A percentile compares a stretch with the other conserved stretches of the same genome.
Evolutionary conservation across 2,888 invertebrate species (phyloP).

Genomic region (Ctena decussata): DNA sequence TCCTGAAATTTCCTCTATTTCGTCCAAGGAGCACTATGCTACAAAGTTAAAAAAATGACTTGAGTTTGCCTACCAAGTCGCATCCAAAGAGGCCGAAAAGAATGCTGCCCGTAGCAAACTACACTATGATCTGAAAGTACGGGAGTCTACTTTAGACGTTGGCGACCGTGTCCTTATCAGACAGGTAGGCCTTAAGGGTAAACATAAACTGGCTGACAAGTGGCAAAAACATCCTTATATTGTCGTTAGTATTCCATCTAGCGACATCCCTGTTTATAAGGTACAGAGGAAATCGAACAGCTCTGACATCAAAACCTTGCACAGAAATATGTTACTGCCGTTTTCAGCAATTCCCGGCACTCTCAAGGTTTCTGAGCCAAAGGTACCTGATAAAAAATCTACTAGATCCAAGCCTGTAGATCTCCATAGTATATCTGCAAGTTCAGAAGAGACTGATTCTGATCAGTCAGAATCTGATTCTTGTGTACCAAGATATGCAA

Average conservation of each 20-base stretch:
- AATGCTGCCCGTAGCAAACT: neutral
- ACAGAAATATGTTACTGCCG: neutral
- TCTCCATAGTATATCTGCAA: neutral
- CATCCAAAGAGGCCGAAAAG: neutral
- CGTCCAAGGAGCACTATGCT: neutral
- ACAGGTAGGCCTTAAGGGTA: neutral
- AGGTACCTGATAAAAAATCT: neutral
- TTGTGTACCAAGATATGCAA: neutral
- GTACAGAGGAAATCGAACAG: conserved; percentile 26
- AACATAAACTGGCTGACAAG: neutral
- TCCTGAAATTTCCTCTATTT: neutral
- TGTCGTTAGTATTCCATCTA: conserved; percentile 20
- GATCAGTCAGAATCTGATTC: neutral
- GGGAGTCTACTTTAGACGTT: neutral
- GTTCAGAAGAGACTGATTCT: neutral
- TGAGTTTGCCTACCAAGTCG: too few species aligned
- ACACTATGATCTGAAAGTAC: neutral
- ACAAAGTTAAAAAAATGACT: neutral
- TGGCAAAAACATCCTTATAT: conserved; percentile 35
- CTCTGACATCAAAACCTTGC: neutral
- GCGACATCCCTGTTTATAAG: conserved; percentile 1
- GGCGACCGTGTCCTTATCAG: neutral
- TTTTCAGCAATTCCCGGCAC: neutral
- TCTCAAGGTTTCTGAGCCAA: neutral
- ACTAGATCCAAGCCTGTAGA: neutral